Evolutionary conservation across 2,797 vertebrate genomes (phyloP).

Genomic region (Tenualosa ilisha): DNA sequence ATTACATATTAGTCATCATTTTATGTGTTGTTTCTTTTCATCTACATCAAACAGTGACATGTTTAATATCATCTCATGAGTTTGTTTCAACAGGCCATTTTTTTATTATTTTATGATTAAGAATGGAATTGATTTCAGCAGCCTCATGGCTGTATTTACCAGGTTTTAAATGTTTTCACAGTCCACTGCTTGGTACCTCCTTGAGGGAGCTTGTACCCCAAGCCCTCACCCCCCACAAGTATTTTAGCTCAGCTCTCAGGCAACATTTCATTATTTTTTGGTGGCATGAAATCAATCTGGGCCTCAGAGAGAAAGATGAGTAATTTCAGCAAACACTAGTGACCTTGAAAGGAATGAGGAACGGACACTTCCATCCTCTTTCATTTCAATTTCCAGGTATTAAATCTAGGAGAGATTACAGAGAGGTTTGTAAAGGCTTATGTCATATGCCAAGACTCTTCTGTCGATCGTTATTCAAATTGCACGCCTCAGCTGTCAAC

Average conservation of each 20-base stretch:
- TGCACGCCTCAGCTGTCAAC: constrained; percentile 27
- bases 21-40: no score
- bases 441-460: constrained; percentile 59
- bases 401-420: constrained; percentile 66
- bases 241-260: not conserved
- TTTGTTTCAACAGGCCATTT: not conserved
- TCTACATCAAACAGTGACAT: no score
- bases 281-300: constrained; percentile 31
- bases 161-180: not conserved
- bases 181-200: not conserved
- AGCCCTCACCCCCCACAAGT: not conserved
- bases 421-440: constrained; percentile 53
- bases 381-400: constrained; percentile 72
- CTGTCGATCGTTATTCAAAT: constrained; percentile 57
- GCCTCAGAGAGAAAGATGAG: constrained; percentile 19
- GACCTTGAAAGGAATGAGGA: constrained; percentile 64
- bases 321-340: constrained; percentile 38
- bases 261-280: constrained; percentile 30
- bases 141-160: not conserved
- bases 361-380: constrained; percentile 54
- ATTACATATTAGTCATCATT: no score
- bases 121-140: not conserved
- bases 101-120: not conserved
- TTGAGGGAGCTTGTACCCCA: not conserved
- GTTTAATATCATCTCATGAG: no score